Evolutionary conservation across 2,888 invertebrate genomes (phyloP).

Genomic region (Parochlus steinenii): DNA sequence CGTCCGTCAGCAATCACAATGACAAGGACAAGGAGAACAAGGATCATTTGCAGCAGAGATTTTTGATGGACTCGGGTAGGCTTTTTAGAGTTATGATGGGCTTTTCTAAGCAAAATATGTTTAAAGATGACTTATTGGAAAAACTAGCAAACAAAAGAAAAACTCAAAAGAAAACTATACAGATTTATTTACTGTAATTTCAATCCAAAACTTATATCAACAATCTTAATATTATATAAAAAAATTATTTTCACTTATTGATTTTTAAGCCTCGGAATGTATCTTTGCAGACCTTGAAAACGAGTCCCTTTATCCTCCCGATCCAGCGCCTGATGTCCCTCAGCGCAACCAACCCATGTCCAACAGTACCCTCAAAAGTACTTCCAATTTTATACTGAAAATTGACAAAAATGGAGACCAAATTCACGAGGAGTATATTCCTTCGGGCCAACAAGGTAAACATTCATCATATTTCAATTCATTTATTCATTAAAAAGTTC

Average conservation of each 20-base stretch:
- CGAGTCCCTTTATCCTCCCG: constrained; percentile 10
- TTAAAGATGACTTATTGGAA: too few species aligned
- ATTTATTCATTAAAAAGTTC: too few species aligned
- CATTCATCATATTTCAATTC: neutral
- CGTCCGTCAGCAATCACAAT: constrained; percentile 10
- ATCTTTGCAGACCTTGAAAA: constrained; percentile 8
- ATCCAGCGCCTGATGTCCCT: constrained; percentile 7
- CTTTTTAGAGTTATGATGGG: constrained; percentile 5
- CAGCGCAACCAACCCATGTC: constrained; percentile 11
- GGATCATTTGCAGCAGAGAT: constrained; percentile 6
- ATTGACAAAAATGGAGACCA: constrained; percentile 30
- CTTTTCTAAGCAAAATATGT: neutral
- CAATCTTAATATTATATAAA: too few species aligned
- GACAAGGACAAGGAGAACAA: constrained; percentile 7
- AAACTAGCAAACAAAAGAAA: too few species aligned
- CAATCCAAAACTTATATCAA: too few species aligned
- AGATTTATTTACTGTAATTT: too few species aligned
- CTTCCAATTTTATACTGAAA: constrained; percentile 30
- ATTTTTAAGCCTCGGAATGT: neutral
- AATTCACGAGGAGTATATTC: constrained; percentile 31
- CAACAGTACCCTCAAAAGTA: constrained; percentile 16
- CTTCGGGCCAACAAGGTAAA: constrained; percentile 25
- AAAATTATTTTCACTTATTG: neutral
- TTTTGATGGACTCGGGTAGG: constrained; percentile 12
- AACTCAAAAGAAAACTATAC: too few species aligned